These are phyloP conservation scores for Sporophila hypoxantha DNA, from an alignment of 2,113 vertebrate genomes.

Conservation along the genomic window DNA sequence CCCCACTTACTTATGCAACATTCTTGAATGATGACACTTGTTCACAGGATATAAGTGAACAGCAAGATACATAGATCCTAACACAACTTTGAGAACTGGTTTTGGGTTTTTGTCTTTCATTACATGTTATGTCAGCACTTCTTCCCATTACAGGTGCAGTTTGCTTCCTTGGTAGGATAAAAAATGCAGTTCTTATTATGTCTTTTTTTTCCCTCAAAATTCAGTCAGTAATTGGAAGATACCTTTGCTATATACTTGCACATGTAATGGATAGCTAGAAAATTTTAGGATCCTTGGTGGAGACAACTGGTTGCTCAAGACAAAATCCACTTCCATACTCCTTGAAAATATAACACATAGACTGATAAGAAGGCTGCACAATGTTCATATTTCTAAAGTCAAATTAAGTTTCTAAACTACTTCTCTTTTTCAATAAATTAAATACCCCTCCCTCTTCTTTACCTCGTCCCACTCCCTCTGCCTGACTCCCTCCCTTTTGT, in stretches of 20 bases:
- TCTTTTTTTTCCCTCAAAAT: background rate
- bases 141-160: background rate
- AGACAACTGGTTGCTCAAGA: background rate
- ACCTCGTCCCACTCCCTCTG: background rate
- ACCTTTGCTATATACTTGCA: background rate
- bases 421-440: background rate
- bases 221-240: background rate
- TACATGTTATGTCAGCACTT: background rate
- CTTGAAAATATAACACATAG: background rate
- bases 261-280: background rate
- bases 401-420: background rate
- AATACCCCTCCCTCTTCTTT: accelerated
- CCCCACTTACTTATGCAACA: background rate
- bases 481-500: background rate
- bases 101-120: background rate
- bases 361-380: background rate
- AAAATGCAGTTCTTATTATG: background rate
- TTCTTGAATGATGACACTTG: background rate
- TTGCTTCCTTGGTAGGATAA: background rate
- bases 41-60: background rate
- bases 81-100: background rate
- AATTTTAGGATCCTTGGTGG: background rate
- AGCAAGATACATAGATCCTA: accelerated
- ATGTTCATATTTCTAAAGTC: background rate
- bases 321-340: background rate